Conservation (phyloP, 2,797 vertebrate genomes). For the Huso huso region DNA sequence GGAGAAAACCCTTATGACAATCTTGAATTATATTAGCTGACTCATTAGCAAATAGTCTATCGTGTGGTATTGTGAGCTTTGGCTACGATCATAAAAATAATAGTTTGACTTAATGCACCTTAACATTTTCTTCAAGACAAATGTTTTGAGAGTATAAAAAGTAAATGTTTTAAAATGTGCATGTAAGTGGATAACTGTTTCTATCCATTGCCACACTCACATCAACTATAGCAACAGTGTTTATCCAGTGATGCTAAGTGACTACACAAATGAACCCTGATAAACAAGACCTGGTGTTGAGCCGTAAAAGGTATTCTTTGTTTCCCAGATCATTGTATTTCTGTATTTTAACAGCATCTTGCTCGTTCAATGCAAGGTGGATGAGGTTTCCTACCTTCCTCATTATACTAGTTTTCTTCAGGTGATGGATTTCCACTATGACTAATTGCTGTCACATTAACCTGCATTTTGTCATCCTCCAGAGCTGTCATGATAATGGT, state of each 20-base stretch:
- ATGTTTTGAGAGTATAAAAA: too few relatives aligned
- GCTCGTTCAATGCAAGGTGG: not conserved
- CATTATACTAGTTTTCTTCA: slow-evolving; percentile 49
- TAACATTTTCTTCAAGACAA: too few relatives aligned
- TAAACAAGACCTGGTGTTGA: too few relatives aligned
- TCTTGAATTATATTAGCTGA: not conserved
- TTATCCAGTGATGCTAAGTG: too few relatives aligned
- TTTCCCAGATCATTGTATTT: too few relatives aligned
- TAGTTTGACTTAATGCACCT: not conserved
- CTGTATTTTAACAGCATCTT: not conserved
- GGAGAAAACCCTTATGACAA: not conserved
- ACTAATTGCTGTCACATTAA: slow-evolving; percentile 87
- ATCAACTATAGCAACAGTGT: too few relatives aligned
- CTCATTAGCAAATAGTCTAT: not conserved
- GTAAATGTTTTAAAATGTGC: too few relatives aligned
- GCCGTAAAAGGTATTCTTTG: too few relatives aligned
- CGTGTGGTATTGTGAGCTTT: not conserved
- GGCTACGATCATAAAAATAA: not conserved
- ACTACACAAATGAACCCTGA: too few relatives aligned
- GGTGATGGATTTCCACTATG: slow-evolving; percentile 77
- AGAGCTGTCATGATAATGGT: slow-evolving; percentile 75
- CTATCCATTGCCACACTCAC: too few relatives aligned
- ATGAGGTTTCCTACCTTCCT: slow-evolving; percentile 35
- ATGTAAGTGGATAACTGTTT: too few relatives aligned
- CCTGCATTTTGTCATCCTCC: slow-evolving; percentile 70